Conservation (phyloP, 2,113 vertebrate genomes). For the Pluvianellus socialis region DNA sequence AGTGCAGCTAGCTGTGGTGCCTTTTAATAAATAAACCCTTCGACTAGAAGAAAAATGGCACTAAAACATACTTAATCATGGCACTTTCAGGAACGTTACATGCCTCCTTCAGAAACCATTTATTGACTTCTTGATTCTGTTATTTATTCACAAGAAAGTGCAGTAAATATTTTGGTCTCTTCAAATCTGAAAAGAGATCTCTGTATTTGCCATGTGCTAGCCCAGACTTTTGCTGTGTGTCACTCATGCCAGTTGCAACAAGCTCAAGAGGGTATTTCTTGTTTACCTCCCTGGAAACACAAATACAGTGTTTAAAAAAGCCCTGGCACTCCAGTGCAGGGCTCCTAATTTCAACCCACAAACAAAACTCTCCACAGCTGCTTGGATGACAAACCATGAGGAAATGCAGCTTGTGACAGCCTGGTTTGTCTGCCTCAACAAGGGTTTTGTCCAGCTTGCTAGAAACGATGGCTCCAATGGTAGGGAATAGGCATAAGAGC, state of each 20-base stretch:
- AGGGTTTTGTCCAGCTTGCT: background rate
- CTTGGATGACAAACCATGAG: background rate
- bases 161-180: background rate
- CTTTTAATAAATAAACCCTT: slow-evolving; percentile 23
- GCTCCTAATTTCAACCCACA: background rate
- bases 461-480: background rate
- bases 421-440: background rate
- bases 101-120: background rate
- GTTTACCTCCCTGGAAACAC: background rate
- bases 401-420: background rate
- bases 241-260: background rate
- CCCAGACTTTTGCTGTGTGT: background rate
- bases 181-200: background rate
- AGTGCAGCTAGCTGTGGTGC: background rate
- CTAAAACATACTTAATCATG: background rate
- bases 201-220: background rate
- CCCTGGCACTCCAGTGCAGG: background rate
- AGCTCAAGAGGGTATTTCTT: background rate
- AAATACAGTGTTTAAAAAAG: background rate
- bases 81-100: background rate
- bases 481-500: background rate
- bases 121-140: background rate
- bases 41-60: background rate
- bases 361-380: background rate
- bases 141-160: background rate